A percentile compares a stretch with the other conserved stretches of the same genome.
phyloP scores from a whole-genome alignment of 2,797 vertebrate species.

The Helostoma temminkii region DNA sequence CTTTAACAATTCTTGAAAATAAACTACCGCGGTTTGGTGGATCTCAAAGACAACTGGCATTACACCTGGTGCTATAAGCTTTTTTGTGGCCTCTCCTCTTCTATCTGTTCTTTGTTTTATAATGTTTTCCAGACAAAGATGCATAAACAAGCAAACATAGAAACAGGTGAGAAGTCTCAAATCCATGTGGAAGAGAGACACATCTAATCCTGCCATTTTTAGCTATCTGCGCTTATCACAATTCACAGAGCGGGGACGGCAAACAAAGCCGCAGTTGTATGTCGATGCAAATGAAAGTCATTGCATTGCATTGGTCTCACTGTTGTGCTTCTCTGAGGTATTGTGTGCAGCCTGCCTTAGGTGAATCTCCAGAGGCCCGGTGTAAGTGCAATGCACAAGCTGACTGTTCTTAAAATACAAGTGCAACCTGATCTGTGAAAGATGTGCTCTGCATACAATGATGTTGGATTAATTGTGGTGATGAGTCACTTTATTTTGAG shows the following conservation, averaged over 20 bases:
- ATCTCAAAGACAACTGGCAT: conserved; percentile 38
- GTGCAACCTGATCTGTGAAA: conserved; percentile 21
- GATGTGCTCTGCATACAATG: conserved; percentile 27
- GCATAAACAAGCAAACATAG: conserved; percentile 39
- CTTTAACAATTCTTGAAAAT: conserved; percentile 17
- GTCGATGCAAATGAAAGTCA: conserved; percentile 72
- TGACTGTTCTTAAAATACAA: conserved; percentile 37
- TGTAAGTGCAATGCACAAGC: conserved; percentile 37
- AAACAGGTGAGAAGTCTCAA: conserved; percentile 54
- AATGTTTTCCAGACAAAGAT: conserved; percentile 49
- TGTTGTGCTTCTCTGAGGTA: conserved; percentile 30
- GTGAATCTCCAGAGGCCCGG: conserved; percentile 41
- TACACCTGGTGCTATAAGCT: conserved; percentile 2
- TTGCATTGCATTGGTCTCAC: conserved; percentile 31
- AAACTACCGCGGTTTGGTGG: neutral
- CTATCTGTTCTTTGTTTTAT: conserved; percentile 44
- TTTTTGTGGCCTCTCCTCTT: conserved; percentile 11
- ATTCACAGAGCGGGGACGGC: conserved; percentile 58
- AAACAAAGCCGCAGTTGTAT: conserved; percentile 61
- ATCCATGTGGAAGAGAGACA: conserved; percentile 42
- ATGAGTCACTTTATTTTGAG: conserved; percentile 23
- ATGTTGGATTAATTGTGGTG: conserved; percentile 5
- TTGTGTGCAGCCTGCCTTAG: conserved; percentile 48
- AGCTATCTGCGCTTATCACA: conserved; percentile 63
- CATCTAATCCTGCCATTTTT: conserved; percentile 69